Evolutionary conservation across 2,113 vertebrate genomes (phyloP), one percentile per base, ranked within the genome.

Genomic region (Sapajus apella): DNA sequence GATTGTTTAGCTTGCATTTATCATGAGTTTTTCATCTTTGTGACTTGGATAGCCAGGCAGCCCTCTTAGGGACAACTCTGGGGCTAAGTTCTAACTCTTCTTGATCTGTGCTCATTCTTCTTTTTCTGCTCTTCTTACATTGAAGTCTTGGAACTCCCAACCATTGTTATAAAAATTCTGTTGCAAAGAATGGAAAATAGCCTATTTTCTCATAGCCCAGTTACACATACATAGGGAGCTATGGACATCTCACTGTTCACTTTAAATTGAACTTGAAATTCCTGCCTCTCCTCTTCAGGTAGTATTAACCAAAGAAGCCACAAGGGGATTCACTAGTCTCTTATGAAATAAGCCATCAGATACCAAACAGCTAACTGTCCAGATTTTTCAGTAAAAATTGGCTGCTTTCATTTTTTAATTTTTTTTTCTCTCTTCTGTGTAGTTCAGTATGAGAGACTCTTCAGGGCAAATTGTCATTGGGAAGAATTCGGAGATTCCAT

Each of bases 361-460:
- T 70, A 77, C 35, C 72, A 92, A 93, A 73, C 40, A 95, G 55
- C 25, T 47, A 88, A 58, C 92, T 70, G 21, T 91, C 68, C 40
- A 93, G 96, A 84, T 12, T 30, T 95, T 75, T 72, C 96, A 92
- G 84, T 90, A 85, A 93, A 91, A 96, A 81, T 70, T 95, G 68
- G 56, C 75, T 96, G 72, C 55, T 96, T 68, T 86, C 90, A 17
- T 25, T 95, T 97, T 97, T 96, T 93, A 66, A 89, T 79, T 76
- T 40, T 92, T 84, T 61, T 56, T 56, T 83, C 68, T 73, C 70
- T 86, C 79, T 82, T 43, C 45, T 91, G 30, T 88, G 20, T 52
- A 77, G 84, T 94, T n/a, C 89, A 94, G 72, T 80, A 35, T 97
- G 85, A 97, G 76, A 82, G 50, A 95, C 32, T 96, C 45, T 96